Conservation (phyloP, 2,113 vertebrate genomes). For the Microtus oregoni region DNA sequence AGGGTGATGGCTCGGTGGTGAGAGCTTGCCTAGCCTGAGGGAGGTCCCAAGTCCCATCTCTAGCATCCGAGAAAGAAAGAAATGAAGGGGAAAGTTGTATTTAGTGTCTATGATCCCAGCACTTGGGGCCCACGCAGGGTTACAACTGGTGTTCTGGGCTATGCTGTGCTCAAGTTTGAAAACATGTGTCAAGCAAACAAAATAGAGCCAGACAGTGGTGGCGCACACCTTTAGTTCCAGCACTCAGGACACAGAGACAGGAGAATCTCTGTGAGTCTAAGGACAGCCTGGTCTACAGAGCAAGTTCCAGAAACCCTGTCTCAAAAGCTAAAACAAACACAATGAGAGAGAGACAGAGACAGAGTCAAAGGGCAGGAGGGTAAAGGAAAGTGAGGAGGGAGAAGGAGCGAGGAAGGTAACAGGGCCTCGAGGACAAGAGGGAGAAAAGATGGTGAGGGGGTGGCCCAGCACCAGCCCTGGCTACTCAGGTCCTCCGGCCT, state of each 20-base stretch:
- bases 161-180: neutral
- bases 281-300: neutral
- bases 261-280: neutral
- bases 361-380: too few relatives aligned
- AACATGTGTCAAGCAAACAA: neutral
- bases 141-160: too few relatives aligned
- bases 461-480: neutral
- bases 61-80: neutral
- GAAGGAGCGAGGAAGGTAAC: too few relatives aligned
- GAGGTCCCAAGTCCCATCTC: neutral
- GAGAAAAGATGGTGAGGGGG: too few relatives aligned
- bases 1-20: neutral
- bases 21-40: neutral
- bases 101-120: neutral
- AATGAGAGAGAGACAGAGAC: too few relatives aligned
- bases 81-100: neutral
- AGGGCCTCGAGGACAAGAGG: too few relatives aligned
- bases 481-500: neutral
- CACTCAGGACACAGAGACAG: neutral
- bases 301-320: neutral
- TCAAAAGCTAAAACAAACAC: neutral
- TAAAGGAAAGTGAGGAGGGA: neutral
- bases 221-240: neutral
- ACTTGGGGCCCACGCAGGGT: neutral
- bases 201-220: neutral